These are phyloP conservation scores for Acrocephalus scirpaceus DNA, from an alignment of 2,797 vertebrate species.

Conservation along the genomic window DNA sequence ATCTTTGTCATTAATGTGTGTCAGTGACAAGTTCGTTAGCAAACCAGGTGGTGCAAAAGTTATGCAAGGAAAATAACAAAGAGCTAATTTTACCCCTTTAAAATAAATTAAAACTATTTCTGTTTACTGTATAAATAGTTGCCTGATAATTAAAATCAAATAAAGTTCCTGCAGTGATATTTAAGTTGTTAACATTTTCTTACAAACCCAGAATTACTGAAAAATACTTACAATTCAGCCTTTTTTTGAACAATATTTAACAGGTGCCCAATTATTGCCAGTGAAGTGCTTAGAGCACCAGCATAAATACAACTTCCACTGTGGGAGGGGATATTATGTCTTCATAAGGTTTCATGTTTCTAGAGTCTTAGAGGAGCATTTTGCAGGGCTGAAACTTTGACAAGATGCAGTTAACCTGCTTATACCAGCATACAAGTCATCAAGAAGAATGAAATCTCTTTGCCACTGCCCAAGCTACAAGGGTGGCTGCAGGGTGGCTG, in stretches of 20 bases:
- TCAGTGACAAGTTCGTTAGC: background rate
- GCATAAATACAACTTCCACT: background rate
- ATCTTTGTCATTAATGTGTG: conserved; percentile 4
- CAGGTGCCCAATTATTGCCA: background rate
- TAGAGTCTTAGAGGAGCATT: background rate
- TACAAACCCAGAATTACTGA: background rate
- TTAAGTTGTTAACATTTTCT: background rate
- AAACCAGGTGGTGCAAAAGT: conserved; percentile 17
- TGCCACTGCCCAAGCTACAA: background rate
- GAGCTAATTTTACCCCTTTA: background rate
- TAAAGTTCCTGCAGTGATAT: background rate
- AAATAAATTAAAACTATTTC: background rate
- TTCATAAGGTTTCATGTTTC: background rate
- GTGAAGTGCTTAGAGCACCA: background rate
- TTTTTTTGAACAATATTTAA: background rate
- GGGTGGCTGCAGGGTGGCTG: background rate
- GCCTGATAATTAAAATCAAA: background rate
- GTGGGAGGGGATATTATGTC: background rate
- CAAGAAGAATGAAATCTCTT: background rate
- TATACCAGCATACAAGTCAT: background rate
- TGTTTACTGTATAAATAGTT: background rate
- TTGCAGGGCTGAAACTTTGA: background rate
- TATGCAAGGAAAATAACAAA: conserved; percentile 14
- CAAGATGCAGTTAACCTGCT: background rate
- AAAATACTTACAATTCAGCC: background rate